Evolutionary conservation across 2,113 vertebrate genomes (phyloP).

Genomic region (Motacilla tschutschensis): DNA sequence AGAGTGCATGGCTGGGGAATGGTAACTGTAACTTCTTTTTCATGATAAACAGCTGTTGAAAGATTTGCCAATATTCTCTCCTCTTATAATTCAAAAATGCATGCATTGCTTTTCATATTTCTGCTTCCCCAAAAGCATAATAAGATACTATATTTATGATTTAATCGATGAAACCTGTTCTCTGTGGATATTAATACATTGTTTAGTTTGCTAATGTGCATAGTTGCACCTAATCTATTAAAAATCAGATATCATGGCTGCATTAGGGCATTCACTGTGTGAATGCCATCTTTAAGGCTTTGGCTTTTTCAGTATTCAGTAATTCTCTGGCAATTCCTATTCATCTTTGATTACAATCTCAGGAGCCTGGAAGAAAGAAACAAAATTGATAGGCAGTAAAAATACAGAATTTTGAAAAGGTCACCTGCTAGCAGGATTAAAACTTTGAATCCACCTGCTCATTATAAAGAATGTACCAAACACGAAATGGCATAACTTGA

Average conservation of each 20-base stretch:
- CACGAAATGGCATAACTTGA: constrained; percentile 22
- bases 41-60: constrained; percentile 63
- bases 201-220: constrained; percentile 56
- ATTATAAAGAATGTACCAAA: constrained; percentile 49
- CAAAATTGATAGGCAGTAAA: constrained; percentile 66
- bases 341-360: constrained; percentile 63
- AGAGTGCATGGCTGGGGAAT: constrained; percentile 32
- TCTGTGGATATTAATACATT: constrained; percentile 19
- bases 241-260: constrained; percentile 1
- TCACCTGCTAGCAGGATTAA: constrained; percentile 57
- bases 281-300: neutral
- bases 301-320: constrained; percentile 52
- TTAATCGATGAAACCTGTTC: constrained; percentile 35
- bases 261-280: neutral
- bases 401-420: constrained; percentile 72
- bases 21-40: constrained; percentile 62
- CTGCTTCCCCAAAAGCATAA: constrained; percentile 34
- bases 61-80: constrained; percentile 46
- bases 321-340: constrained; percentile 56
- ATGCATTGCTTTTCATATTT: constrained; percentile 41
- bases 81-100: constrained; percentile 53
- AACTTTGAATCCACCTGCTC: constrained; percentile 56
- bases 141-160: constrained; percentile 41
- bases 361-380: constrained; percentile 62
- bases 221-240: constrained; percentile 46